These are phyloP conservation scores for Amyelois transitella DNA, from an alignment of 1,140 invertebrate species.

Conservation along the genomic window DNA sequence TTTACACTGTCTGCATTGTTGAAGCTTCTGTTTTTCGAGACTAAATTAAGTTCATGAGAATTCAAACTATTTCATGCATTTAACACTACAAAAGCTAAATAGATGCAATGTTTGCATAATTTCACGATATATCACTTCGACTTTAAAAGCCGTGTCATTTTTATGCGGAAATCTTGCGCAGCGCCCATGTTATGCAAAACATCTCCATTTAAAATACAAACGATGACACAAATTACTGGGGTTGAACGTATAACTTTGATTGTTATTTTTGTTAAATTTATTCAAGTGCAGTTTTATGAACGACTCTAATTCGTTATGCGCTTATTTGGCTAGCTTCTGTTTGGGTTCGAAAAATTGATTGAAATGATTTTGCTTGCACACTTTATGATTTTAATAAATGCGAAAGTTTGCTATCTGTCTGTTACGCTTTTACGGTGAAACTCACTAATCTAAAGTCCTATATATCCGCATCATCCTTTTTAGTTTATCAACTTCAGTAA, in stretches of 20 bases:
- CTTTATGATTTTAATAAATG: too few relatives aligned
- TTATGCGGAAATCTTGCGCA: conserved; percentile 32
- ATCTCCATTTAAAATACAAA: conserved; percentile 29
- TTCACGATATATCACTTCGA: conserved; percentile 42
- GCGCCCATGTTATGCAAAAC: conserved; percentile 62
- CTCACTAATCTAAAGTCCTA: too few relatives aligned
- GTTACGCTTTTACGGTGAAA: too few relatives aligned
- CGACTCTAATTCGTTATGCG: too few relatives aligned
- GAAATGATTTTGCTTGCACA: too few relatives aligned
- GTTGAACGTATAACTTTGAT: background rate
- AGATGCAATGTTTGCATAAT: conserved; percentile 55
- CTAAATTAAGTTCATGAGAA: background rate
- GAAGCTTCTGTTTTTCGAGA: too few relatives aligned
- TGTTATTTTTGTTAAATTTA: background rate
- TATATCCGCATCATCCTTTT: too few relatives aligned
- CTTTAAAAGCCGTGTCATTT: conserved; percentile 22
- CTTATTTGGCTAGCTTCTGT: too few relatives aligned
- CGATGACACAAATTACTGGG: conserved; percentile 19
- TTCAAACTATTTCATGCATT: conserved; percentile 35
- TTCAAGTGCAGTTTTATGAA: background rate
- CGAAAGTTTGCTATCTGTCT: too few relatives aligned
- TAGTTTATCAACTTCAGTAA: too few relatives aligned
- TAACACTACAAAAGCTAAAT: conserved; percentile 29
- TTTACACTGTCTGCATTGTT: too few relatives aligned
- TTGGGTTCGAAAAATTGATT: too few relatives aligned